Percentiles rank a stretch among this genome's conserved stretches.
Evolutionary conservation across 2,797 vertebrate genomes (phyloP).

Genomic region (Psittacula derbiana): DNA sequence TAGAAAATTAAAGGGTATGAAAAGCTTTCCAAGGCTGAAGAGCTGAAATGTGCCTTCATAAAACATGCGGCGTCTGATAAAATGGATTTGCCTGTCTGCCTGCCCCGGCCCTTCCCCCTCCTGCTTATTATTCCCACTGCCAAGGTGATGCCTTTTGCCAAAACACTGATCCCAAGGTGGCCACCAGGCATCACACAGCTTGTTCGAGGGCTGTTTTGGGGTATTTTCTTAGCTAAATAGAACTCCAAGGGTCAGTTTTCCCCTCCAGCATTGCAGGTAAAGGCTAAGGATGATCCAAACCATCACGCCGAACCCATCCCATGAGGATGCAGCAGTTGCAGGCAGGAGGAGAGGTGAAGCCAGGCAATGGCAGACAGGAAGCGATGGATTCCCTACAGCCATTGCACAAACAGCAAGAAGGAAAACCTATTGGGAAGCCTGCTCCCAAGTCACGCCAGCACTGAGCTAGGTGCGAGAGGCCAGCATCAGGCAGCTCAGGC

Average conservation of each 20-base stretch:
- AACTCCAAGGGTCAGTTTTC: not conserved
- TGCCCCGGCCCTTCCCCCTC: not conserved
- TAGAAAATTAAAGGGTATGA: constrained; percentile 80
- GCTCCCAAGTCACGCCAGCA: not conserved
- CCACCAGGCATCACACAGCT: not conserved
- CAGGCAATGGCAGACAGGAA: constrained; percentile 7
- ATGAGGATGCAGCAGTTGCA: not conserved
- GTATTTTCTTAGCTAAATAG: not conserved
- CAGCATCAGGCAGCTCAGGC: constrained; percentile 28
- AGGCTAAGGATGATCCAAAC: not conserved
- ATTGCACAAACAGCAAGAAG: constrained; percentile 31
- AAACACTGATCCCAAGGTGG: not conserved
- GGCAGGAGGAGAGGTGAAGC: constrained; percentile 30
- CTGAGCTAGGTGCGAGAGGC: not conserved
- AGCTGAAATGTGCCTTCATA: constrained; percentile 77
- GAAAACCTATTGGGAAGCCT: constrained; percentile 53
- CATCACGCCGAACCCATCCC: not conserved
- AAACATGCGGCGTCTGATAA: constrained; percentile 73
- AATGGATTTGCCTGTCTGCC: constrained; percentile 68
- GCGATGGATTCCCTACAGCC: not conserved
- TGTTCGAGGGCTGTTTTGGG: not conserved
- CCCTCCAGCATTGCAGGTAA: constrained; percentile 1
- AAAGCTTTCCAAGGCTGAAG: constrained; percentile 77
- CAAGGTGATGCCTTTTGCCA: constrained; percentile 52
- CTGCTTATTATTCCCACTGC: not conserved